Conservation (phyloP, 1,140 invertebrate species). For the Oreohelix idahoensis region DNA sequence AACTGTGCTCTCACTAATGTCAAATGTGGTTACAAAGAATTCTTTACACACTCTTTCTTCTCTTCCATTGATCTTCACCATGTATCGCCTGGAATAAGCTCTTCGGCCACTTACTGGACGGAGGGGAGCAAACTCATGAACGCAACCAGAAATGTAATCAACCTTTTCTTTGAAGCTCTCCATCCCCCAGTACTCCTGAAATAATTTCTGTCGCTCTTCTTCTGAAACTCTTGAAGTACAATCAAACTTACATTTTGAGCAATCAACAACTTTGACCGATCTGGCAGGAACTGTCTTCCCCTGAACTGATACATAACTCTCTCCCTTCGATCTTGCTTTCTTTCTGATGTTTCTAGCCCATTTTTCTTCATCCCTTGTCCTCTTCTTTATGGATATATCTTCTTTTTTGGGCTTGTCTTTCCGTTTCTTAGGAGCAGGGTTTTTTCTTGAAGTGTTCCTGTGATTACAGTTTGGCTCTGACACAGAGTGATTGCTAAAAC, state of each 20-base stretch:
- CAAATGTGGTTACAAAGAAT: slow-evolving; percentile 30
- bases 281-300: slow-evolving; percentile 21
- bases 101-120: slow-evolving; percentile 17
- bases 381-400: slow-evolving; percentile 14
- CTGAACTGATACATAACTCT: slow-evolving; percentile 26
- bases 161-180: slow-evolving; percentile 31
- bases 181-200: slow-evolving; percentile 19
- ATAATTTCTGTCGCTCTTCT: slow-evolving; percentile 12
- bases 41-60: slow-evolving; percentile 36
- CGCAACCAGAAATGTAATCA: slow-evolving; percentile 1
- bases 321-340: slow-evolving; percentile 25
- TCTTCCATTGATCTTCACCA: slow-evolving; percentile 7
- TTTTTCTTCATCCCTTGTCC: slow-evolving; percentile 27
- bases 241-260: slow-evolving; percentile 37
- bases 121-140: slow-evolving; percentile 30
- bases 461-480: background rate
- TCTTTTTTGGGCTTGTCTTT: background rate
- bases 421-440: background rate
- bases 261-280: slow-evolving; percentile 31
- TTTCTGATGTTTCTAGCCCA: slow-evolving; percentile 32
- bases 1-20: slow-evolving; percentile 38
- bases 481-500: background rate
- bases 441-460: slow-evolving; percentile 1
- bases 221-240: slow-evolving; percentile 23
- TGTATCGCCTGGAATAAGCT: slow-evolving; percentile 27